Conservation (phyloP, 2,113 vertebrate species). For the Sapayoa aenigma region DNA sequence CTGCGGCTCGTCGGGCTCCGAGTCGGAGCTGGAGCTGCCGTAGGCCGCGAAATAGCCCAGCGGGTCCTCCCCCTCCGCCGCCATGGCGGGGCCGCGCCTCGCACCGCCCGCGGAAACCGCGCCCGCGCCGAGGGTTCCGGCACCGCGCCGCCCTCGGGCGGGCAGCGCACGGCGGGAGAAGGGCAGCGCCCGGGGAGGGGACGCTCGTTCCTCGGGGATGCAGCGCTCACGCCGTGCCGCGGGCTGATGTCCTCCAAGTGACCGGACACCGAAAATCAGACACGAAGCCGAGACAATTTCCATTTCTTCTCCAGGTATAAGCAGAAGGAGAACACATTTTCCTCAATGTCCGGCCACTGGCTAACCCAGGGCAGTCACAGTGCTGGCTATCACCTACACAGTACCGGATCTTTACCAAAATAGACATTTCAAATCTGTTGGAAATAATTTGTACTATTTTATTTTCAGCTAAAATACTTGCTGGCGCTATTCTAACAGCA, state of each 20-base stretch:
- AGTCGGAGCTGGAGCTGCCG: conserved; percentile 74
- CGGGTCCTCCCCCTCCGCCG: conserved; percentile 80
- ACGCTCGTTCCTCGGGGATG: too few species aligned
- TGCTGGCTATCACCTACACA: rapidly evolving
- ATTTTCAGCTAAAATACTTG: not conserved
- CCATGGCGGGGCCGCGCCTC: conserved; percentile 53
- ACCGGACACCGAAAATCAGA: not conserved
- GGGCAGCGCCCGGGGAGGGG: too few species aligned
- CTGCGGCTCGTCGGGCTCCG: conserved; percentile 49
- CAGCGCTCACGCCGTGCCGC: not conserved
- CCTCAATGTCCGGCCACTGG: rapidly evolving
- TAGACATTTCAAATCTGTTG: not conserved
- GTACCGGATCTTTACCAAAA: rapidly evolving
- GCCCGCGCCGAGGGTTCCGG: not conserved
- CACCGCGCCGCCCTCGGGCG: not conserved
- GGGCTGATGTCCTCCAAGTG: rapidly evolving
- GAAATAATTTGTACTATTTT: too few species aligned
- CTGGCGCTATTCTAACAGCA: not conserved
- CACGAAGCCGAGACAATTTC: too few species aligned
- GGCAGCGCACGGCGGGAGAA: too few species aligned
- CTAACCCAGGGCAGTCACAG: not conserved
- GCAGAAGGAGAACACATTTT: rapidly evolving
- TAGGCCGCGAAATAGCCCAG: conserved; percentile 89
- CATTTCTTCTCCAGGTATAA: not conserved
- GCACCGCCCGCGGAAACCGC: conserved; percentile 8